phyloP scores from a whole-genome alignment of 2,888 invertebrate genomes.

The Hermaeophaga mercurialis region DNA sequence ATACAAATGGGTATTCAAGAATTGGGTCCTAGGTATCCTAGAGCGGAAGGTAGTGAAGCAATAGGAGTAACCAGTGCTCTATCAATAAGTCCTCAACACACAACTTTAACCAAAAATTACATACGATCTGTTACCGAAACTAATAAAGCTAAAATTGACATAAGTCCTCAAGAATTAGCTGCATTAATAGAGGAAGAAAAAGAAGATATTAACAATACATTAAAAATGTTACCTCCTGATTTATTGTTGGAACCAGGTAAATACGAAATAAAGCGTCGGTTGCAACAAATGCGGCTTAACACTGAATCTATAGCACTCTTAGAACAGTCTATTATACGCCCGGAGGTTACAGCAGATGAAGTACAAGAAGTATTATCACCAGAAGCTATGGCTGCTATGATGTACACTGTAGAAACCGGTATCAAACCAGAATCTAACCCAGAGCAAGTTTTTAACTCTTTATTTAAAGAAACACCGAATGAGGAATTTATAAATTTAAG shows the following conservation, averaged over 20 bases:
- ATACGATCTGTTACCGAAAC: constrained; percentile 19
- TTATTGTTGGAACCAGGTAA: constrained; percentile 44
- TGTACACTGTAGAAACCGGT: constrained; percentile 53
- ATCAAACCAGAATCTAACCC: constrained; percentile 49
- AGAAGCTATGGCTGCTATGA: constrained; percentile 52
- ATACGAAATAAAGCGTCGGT: constrained; percentile 46
- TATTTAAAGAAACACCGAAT: constrained; percentile 45
- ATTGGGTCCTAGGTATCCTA: constrained; percentile 21
- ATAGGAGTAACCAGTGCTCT: constrained; percentile 36
- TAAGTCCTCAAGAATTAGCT: constrained; percentile 46
- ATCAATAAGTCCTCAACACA: constrained; percentile 34
- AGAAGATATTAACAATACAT: constrained; percentile 50
- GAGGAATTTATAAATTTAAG: constrained; percentile 42
- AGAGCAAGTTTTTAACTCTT: constrained; percentile 48
- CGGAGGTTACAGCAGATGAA: constrained; percentile 48
- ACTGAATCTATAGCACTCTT: constrained; percentile 47
- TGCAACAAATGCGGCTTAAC: constrained; percentile 46
- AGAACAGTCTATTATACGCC: constrained; percentile 47
- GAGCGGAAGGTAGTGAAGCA: constrained; percentile 27
- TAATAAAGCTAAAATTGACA: constrained; percentile 17
- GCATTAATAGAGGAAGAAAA: constrained; percentile 51
- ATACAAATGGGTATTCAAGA: constrained; percentile 23
- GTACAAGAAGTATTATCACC: constrained; percentile 50
- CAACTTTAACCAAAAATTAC: constrained; percentile 25
- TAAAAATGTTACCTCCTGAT: constrained; percentile 49